These are phyloP conservation scores for Pterocles gutturalis DNA, from an alignment of 2,113 vertebrate species.

Conservation along the genomic window DNA sequence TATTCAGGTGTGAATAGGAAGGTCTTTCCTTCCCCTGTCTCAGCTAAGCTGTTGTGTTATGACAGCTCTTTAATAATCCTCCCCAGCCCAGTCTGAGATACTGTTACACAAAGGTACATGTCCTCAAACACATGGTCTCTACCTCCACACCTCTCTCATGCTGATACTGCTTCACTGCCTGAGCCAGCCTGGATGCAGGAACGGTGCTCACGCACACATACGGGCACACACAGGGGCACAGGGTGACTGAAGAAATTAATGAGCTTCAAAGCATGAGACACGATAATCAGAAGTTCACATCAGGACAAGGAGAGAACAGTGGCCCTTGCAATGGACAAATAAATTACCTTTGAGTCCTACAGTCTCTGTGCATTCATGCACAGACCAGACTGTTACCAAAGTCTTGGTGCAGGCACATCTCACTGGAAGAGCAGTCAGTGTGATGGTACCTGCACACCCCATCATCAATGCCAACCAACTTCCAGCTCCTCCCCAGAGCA, in stretches of 20 bases:
- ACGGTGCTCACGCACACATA: neutral
- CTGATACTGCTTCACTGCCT: neutral
- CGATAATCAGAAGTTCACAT: constrained; percentile 1
- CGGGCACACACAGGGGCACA: neutral
- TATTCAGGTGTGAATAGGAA: neutral
- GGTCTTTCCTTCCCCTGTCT: neutral
- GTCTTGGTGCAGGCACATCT: neutral
- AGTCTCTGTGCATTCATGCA: neutral
- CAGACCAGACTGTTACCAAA: neutral
- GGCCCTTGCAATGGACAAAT: neutral
- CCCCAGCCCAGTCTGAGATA: neutral
- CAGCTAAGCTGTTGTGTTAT: neutral
- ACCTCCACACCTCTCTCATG: neutral
- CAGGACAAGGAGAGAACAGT: neutral
- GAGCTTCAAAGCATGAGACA: neutral
- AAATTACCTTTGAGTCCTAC: neutral
- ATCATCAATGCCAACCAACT: neutral
- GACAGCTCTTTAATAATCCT: neutral
- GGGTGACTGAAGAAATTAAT: neutral
- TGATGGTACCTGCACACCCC: neutral
- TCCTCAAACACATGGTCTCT: neutral
- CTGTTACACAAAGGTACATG: neutral
- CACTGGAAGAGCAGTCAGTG: accelerated
- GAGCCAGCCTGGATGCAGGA: neutral
- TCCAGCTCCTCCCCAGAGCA: neutral